These are phyloP conservation scores for Lycaon pictus DNA, from an alignment of 2,113 vertebrate species.

Conservation along the genomic window DNA sequence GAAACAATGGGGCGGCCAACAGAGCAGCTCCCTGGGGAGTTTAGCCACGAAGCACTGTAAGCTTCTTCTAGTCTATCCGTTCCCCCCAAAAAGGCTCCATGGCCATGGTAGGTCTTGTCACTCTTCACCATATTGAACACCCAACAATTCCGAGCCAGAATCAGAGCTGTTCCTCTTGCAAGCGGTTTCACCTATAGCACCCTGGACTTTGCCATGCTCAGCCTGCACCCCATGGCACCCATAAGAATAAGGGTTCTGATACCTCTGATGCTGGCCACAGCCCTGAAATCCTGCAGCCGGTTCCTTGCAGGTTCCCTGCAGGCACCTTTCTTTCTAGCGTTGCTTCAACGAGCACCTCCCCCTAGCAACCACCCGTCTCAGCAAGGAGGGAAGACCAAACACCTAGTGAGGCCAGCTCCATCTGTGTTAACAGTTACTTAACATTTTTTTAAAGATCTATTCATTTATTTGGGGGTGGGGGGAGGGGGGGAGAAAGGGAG, in stretches of 20 bases:
- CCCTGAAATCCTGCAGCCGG: background rate
- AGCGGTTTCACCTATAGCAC: background rate
- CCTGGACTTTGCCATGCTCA: background rate
- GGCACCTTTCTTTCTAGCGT: background rate
- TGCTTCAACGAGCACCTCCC: background rate
- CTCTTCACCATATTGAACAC: background rate
- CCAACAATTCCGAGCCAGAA: background rate
- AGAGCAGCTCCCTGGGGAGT: background rate
- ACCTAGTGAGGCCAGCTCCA: background rate
- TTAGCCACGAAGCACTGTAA: slow-evolving; percentile 21
- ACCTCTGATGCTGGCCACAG: background rate
- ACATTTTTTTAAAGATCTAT: background rate
- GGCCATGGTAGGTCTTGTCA: background rate
- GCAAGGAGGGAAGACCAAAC: background rate
- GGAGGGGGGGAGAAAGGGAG: too few species aligned
- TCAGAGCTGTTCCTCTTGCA: background rate
- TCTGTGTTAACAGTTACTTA: background rate
- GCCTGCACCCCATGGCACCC: background rate
- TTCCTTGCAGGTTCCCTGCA: background rate
- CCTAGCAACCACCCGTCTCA: background rate
- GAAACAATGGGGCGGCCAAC: background rate
- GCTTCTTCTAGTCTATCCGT: background rate
- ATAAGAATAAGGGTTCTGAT: background rate
- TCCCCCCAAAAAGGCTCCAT: background rate
- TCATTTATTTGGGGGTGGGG: background rate